These are phyloP conservation scores for Molothrus ater DNA, from an alignment of 2,797 vertebrate genomes.

Conservation along the genomic window DNA sequence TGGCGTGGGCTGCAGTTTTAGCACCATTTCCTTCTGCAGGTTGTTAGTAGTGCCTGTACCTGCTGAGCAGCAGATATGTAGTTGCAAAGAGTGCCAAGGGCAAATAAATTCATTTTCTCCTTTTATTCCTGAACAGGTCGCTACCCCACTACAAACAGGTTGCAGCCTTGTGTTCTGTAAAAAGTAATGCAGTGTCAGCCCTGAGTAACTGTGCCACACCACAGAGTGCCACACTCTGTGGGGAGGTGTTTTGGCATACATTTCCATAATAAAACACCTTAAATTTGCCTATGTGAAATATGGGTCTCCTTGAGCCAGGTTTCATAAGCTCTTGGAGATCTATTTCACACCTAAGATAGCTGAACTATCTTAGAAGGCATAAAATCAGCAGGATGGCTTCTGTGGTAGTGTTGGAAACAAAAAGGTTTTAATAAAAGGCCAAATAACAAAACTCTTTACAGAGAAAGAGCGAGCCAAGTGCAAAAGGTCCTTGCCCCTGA, in stretches of 20 bases:
- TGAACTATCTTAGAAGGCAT: too few species aligned
- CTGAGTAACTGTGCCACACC: fast-evolving
- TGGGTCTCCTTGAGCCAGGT: too few species aligned
- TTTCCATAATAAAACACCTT: neutral
- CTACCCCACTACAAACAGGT: neutral
- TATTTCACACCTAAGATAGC: too few species aligned
- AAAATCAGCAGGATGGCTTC: too few species aligned
- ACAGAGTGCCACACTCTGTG: neutral
- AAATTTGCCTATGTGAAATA: neutral
- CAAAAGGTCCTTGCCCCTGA: too few species aligned
- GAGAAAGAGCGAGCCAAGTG: too few species aligned
- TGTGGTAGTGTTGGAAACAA: too few species aligned
- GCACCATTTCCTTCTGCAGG: neutral
- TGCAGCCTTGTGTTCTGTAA: neutral
- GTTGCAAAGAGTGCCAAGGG: neutral
- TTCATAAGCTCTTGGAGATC: too few species aligned
- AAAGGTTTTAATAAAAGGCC: too few species aligned
- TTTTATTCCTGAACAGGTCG: neutral
- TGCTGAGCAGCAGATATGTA: neutral
- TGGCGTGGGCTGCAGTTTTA: neutral
- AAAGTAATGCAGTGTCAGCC: fast-evolving
- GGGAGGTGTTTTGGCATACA: neutral
- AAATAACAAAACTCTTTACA: too few species aligned
- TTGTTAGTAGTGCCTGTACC: neutral
- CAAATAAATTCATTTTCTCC: neutral